phyloP scores from a whole-genome alignment of 92 coral and sea anemone genomes.

The Epizoanthus stellaris region DNA sequence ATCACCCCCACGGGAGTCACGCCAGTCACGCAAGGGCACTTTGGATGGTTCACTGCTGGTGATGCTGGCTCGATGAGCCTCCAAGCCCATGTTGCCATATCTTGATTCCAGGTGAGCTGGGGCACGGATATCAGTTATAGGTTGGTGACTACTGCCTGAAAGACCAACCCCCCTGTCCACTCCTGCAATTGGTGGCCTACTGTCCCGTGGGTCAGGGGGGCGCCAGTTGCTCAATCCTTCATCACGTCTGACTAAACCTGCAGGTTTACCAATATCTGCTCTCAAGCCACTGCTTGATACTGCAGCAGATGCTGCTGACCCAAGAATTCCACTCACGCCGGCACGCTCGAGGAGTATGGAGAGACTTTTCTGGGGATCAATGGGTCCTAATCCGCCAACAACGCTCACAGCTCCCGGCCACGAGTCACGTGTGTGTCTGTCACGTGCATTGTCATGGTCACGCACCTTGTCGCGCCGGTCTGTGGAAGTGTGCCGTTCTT shows the following conservation, averaged over 20 bases:
- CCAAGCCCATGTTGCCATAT: conserved; percentile 65
- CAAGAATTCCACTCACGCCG: conserved; percentile 96
- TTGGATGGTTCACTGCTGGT: conserved; percentile 65
- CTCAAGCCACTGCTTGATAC: conserved; percentile 55
- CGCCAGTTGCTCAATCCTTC: conserved; percentile 82
- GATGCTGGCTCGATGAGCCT: conserved; percentile 61
- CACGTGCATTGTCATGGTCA: conserved; percentile 68
- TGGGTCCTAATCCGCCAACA: conserved; percentile 67
- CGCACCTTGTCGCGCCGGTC: conserved; percentile 83
- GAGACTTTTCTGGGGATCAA: conserved; percentile 97
- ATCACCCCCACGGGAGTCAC: conserved; percentile 77
- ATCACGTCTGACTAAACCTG: conserved; percentile 57
- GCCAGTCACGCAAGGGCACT: conserved; percentile 84
- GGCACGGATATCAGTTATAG: conserved; percentile 66
- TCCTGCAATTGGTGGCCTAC: conserved; percentile 76
- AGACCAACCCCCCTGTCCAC: conserved; percentile 67
- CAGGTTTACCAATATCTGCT: conserved; percentile 67
- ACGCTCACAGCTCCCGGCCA: conserved; percentile 65
- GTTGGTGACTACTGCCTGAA: conserved; percentile 47
- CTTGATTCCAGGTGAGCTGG: conserved; percentile 74
- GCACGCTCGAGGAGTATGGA: conserved; percentile 94
- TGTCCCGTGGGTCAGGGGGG: conserved; percentile 87
- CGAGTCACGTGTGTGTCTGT: conserved; percentile 67
- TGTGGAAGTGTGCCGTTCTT: conserved; percentile 66
- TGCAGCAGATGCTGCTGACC: conserved; percentile 63